These are phyloP conservation scores for Leptinotarsa haldemani DNA, from an alignment of 2,888 invertebrate genomes.

Conservation along the genomic window DNA sequence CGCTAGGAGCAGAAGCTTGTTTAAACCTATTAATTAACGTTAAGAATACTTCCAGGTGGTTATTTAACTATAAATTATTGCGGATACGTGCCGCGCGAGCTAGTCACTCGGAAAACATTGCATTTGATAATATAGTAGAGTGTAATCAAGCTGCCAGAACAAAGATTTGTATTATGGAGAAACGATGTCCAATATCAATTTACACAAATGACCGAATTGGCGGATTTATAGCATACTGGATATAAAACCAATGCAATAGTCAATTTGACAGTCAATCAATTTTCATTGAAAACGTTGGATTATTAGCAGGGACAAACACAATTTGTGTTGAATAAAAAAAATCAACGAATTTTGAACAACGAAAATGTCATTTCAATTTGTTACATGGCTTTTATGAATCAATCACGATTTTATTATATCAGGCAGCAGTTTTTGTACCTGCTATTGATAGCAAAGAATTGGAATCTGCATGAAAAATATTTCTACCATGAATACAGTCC, in stretches of 20 bases:
- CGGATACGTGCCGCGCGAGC: slow-evolving; percentile 32
- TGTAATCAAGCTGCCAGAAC: slow-evolving; percentile 36
- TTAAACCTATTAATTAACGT: slow-evolving; percentile 31
- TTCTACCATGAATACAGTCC: too few relatives aligned
- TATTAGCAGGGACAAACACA: slow-evolving; percentile 7
- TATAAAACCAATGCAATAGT: slow-evolving; percentile 6
- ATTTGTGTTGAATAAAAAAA: slow-evolving; percentile 6
- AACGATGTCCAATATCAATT: neutral
- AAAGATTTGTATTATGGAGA: slow-evolving; percentile 28
- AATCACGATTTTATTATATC: neutral
- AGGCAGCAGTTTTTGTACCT: neutral
- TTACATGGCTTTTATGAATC: neutral
- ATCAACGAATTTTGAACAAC: neutral
- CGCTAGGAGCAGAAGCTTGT: slow-evolving; percentile 27
- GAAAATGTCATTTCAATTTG: slow-evolving; percentile 1
- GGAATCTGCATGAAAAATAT: too few relatives aligned
- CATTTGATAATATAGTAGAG: slow-evolving; percentile 38
- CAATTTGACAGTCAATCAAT: slow-evolving; percentile 10
- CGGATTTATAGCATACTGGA: neutral
- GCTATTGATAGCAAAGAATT: neutral
- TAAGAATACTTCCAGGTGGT: slow-evolving; percentile 30
- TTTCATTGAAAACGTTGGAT: slow-evolving; percentile 6
- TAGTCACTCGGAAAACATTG: slow-evolving; percentile 31
- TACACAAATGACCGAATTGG: neutral
- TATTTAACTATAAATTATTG: slow-evolving; percentile 36